Evolutionary conservation across 2,888 invertebrate genomes (phyloP).

Genomic region (Theodoxus fluviatilis): DNA sequence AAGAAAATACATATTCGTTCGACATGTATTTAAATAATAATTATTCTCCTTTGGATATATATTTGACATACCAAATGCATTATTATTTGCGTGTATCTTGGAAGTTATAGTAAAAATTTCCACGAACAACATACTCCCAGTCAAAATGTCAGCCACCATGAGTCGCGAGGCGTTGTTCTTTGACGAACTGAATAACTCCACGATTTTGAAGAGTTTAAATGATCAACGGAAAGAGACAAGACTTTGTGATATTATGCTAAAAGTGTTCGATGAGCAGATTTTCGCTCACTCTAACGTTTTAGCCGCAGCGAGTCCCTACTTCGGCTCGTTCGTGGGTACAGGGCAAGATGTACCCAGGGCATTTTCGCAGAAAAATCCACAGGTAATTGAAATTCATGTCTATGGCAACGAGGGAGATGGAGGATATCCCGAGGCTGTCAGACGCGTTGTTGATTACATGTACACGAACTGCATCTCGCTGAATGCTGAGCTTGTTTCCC

Average conservation of each 20-base stretch:
- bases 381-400: constrained; percentile 62
- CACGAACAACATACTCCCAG: too few species aligned
- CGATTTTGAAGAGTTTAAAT: constrained; percentile 41
- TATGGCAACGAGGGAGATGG: constrained; percentile 48
- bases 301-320: constrained; percentile 62
- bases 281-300: constrained; percentile 61
- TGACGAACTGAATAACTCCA: too few species aligned
- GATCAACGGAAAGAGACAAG: constrained; percentile 49
- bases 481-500: constrained; percentile 38
- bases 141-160: too few species aligned
- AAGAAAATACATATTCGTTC: too few species aligned
- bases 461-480: constrained; percentile 57
- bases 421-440: constrained; percentile 54
- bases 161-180: too few species aligned
- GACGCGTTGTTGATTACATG: constrained; percentile 58
- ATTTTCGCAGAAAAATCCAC: constrained; percentile 59
- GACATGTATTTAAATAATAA: too few species aligned
- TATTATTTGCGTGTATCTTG: too few species aligned
- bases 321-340: constrained; percentile 52
- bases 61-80: too few species aligned
- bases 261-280: constrained; percentile 55
- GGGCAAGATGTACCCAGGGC: constrained; percentile 56
- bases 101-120: too few species aligned
- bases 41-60: too few species aligned
- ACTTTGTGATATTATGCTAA: constrained; percentile 62